phyloP scores from a whole-genome alignment of 2,113 vertebrate genomes.

The Sapajus apella region DNA sequence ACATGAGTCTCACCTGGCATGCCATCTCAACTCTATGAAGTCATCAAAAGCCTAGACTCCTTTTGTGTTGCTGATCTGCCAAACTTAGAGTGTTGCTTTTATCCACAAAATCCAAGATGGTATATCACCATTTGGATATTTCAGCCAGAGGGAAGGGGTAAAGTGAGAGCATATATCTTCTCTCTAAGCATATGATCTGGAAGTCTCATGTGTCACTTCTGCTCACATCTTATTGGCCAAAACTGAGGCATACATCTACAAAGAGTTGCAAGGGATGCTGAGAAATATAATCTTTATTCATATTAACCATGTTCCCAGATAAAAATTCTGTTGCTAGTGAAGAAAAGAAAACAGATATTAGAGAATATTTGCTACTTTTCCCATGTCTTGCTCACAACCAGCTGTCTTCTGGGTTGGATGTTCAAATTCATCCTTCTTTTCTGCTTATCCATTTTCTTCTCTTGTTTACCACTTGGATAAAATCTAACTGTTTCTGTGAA shows the following conservation, averaged over 20 bases:
- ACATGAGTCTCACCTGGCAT: background rate
- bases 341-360: background rate
- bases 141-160: background rate
- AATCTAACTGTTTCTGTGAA: background rate
- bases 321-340: background rate
- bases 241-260: background rate
- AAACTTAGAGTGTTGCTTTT: background rate
- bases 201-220: background rate
- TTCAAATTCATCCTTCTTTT: background rate
- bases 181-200: background rate
- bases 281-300: background rate
- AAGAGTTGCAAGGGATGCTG: background rate
- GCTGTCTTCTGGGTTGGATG: background rate
- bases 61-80: background rate
- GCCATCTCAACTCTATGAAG: background rate
- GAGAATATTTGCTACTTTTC: background rate
- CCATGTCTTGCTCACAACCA: background rate
- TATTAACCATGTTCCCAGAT: background rate
- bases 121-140: background rate
- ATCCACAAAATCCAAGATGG: background rate
- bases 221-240: background rate
- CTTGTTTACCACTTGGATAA: background rate
- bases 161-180: background rate
- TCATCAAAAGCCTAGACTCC: background rate
- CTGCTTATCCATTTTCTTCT: background rate